Conservation (phyloP, 2,888 invertebrate species). For the Petrolisthes cinctipes region DNA sequence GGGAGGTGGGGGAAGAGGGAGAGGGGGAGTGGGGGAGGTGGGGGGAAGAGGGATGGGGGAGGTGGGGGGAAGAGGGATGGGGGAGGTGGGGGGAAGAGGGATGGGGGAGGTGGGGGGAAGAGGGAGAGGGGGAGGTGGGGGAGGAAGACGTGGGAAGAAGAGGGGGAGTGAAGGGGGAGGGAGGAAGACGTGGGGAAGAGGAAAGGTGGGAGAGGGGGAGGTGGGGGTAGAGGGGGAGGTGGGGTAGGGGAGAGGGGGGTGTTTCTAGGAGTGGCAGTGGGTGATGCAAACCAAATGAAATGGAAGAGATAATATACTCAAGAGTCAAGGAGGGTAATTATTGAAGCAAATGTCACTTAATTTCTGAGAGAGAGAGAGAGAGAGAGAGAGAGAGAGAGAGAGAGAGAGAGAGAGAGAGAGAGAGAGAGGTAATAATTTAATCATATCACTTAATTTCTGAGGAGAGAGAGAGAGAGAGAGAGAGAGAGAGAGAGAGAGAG, state of each 20-base stretch:
- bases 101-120: neutral
- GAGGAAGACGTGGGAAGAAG: neutral
- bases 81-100: neutral
- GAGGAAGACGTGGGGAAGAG: neutral
- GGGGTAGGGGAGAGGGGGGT: neutral
- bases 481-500: slow-evolving; percentile 4
- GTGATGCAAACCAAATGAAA: neutral
- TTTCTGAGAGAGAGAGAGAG: neutral
- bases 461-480: neutral
- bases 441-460: neutral
- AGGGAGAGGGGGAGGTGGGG: neutral
- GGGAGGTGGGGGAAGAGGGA: neutral
- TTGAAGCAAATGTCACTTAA: neutral
- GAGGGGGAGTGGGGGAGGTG: neutral
- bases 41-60: neutral
- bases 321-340: neutral
- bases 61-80: neutral
- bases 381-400: neutral
- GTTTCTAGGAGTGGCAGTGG: neutral
- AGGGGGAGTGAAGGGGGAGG: neutral
- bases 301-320: neutral
- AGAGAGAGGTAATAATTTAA: neutral
- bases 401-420: neutral
- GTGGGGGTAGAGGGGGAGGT: neutral
- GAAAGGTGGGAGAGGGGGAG: neutral